Evolutionary conservation across 2,113 vertebrate species (phyloP), one percentile per base, ranked within the genome.

Genomic region (Scomber colias): DNA sequence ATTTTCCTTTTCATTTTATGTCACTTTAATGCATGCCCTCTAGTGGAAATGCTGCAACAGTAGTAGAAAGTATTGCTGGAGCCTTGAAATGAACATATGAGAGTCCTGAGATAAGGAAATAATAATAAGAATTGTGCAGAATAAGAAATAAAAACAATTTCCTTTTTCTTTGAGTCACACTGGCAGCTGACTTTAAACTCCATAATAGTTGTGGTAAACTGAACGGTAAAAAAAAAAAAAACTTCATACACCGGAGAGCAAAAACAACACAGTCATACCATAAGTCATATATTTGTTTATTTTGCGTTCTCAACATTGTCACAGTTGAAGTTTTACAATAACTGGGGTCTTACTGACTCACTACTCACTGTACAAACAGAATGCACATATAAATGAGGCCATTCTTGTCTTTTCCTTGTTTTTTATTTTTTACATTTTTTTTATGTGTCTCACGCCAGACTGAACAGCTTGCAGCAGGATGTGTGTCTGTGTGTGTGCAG

Each of bases 281-380:
- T 89, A 95, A 92, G 92, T 95, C 96, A 95, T 95, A 92, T 96
- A 96, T 90, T 96, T 84, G 92, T 97, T 97, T 97, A 97, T 97
- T 98, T 95, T 95, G 95, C 94, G 92, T 97, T 97, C 93, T 96
- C 94, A 96, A 97, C 96, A 96, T 94, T 94, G 95, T 96, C 97
- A 98, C 97, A 98, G 96, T 96, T 96, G 95, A 95, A 96, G 94
- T 96, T 97, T 96, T 96, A 98, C 96, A 98, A 95, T 94, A 91
- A 96, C 93, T 94, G 96, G 95, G 94, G 94, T 95, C 94, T 93
- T 92, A 95, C 94, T 90, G 93, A 97, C 95, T 93, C 96, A 96
- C 95, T 96, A 94, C 88, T 93, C 91, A 94, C 93, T 94, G 93
- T 96, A 97, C 96, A 97, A 95, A 96, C 95, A 97, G 93, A 97